phyloP scores from a whole-genome alignment of 2,113 vertebrate species.

The Fukomys damarensis region DNA sequence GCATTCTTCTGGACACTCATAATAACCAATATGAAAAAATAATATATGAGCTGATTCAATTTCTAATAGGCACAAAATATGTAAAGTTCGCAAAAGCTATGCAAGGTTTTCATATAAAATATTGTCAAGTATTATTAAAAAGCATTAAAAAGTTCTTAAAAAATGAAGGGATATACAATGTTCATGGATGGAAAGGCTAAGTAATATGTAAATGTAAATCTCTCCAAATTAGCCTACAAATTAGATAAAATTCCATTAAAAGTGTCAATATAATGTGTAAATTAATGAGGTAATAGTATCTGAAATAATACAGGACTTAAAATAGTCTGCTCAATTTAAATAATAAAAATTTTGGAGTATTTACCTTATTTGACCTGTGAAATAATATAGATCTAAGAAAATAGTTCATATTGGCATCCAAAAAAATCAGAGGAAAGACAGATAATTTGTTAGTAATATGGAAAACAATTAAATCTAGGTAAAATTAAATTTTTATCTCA shows the following conservation, averaged over 20 bases:
- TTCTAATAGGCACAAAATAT: not conserved
- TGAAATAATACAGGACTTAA: not conserved
- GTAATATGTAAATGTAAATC: not conserved
- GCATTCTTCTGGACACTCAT: not conserved
- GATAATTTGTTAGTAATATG: not conserved
- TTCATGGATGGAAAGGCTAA: conserved; percentile 54
- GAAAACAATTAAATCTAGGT: conserved; percentile 2
- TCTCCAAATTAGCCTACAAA: not conserved
- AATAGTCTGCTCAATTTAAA: not conserved
- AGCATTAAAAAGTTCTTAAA: not conserved
- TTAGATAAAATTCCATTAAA: not conserved
- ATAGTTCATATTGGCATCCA: not conserved
- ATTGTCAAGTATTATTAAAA: not conserved
- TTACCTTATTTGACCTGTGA: not conserved
- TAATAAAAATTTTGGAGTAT: not conserved
- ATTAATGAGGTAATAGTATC: not conserved
- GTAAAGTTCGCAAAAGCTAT: not conserved
- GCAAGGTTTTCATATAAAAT: not conserved
- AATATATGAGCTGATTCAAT: not conserved
- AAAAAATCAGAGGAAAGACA: not conserved
- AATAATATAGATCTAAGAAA: not conserved
- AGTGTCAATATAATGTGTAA: not conserved
- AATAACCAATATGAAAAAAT: conserved; percentile 24
- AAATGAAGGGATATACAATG: conserved; percentile 59
- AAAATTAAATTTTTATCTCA: conserved; percentile 32